These are phyloP conservation scores for Phortica variegata DNA, from an alignment of 1,140 invertebrate species.

Conservation along the genomic window DNA sequence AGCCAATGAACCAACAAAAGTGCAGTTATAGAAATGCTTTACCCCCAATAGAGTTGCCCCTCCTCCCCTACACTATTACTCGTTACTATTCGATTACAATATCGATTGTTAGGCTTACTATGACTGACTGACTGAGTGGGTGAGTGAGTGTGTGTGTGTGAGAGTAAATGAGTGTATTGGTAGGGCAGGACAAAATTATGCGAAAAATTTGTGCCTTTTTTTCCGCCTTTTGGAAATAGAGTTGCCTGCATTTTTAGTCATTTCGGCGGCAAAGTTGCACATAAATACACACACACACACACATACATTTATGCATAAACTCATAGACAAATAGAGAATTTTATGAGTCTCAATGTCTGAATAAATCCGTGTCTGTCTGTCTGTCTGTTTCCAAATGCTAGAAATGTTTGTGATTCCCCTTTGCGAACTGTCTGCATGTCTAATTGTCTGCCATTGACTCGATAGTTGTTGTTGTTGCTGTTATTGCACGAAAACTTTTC, in stretches of 20 bases:
- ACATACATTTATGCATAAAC: no score
- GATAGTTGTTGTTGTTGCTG: neutral
- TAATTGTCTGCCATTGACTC: constrained; percentile 36
- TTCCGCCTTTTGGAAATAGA: constrained; percentile 19
- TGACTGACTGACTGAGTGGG: no score
- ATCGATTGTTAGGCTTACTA: no score
- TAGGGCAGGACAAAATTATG: constrained; percentile 6
- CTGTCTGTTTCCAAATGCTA: constrained; percentile 1
- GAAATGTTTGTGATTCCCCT: no score
- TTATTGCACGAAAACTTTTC: constrained; percentile 34
- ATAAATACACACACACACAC: no score
- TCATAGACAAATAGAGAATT: no score
- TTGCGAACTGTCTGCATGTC: constrained; percentile 45
- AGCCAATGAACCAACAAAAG: no score
- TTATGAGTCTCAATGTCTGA: constrained; percentile 15
- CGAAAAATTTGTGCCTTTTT: constrained; percentile 20
- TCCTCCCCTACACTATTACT: constrained; percentile 15
- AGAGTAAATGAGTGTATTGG: neutral
- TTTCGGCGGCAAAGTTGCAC: neutral
- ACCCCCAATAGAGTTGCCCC: constrained; percentile 24
- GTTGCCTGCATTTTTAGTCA: constrained; percentile 11
- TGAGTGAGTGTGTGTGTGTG: no score
- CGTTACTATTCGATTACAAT: no score
- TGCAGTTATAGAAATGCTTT: no score
- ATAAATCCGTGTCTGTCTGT: neutral